Conservation (phyloP, 37 sponge, comb jelly and placozoan species). For the Aplysina aerophoba region DNA sequence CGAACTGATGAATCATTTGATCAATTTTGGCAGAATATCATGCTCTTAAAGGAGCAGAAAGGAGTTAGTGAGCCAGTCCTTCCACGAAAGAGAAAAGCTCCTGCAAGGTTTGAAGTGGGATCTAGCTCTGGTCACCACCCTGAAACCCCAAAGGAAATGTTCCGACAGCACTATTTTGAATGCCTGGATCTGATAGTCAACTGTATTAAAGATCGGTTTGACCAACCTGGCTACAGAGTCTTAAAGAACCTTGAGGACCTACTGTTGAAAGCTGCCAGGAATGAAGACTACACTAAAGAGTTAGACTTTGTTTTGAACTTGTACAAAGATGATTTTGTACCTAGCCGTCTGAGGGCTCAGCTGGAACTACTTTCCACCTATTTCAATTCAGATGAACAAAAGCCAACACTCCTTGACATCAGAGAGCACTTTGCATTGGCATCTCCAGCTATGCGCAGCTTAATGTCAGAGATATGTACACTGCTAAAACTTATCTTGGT, state of each 20-base stretch:
- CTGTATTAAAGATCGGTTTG: constrained; percentile 20
- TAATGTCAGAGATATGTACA: constrained; percentile 52
- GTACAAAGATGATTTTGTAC: constrained; percentile 31
- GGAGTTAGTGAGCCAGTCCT: constrained; percentile 39
- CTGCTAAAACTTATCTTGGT: constrained; percentile 49
- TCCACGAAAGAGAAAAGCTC: constrained; percentile 48
- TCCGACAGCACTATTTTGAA: constrained; percentile 23
- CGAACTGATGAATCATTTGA: constrained; percentile 42
- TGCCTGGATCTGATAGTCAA: constrained; percentile 35
- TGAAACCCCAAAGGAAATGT: constrained; percentile 25
- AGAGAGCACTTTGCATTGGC: constrained; percentile 9
- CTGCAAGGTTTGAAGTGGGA: constrained; percentile 48
- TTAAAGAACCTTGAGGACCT: constrained; percentile 37
- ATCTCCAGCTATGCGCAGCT: constrained; percentile 31
- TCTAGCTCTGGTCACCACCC: constrained; percentile 5
- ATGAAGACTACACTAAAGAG: constrained; percentile 16
- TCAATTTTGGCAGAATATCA: constrained; percentile 44
- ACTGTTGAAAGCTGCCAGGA: constrained; percentile 38
- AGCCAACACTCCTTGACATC: constrained; percentile 14
- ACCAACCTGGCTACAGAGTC: constrained; percentile 38
- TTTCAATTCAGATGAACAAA: constrained; percentile 2
- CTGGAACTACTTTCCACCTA: constrained; percentile 8
- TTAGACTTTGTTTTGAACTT: neutral
- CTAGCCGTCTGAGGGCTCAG: constrained; percentile 10
- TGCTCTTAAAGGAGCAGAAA: constrained; percentile 30